Conservation (phyloP, 2,888 invertebrate species). For the Torymus auratus region DNA sequence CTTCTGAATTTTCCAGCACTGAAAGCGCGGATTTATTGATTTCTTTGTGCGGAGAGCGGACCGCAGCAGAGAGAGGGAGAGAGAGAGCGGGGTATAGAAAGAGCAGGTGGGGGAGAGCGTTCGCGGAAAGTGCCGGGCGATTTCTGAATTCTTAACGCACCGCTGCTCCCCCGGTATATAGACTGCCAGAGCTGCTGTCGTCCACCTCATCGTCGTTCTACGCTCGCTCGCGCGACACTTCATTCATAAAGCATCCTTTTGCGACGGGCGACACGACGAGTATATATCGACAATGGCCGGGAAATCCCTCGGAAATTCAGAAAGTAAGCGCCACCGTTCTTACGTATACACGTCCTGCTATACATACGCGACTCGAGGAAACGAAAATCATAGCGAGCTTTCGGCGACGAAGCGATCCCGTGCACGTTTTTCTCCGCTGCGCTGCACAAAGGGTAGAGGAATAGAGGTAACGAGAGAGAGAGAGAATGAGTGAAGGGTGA, state of each 20-base stretch:
- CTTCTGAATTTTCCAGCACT: constrained; percentile 19
- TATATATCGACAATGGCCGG: constrained; percentile 18
- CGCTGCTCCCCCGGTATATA: constrained; percentile 17
- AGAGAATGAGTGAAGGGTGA: background rate
- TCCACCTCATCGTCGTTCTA: background rate
- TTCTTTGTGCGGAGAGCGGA: constrained; percentile 23
- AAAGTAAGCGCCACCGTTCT: background rate
- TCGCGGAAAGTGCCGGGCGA: constrained; percentile 25
- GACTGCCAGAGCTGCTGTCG: background rate
- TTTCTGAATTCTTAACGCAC: constrained; percentile 56
- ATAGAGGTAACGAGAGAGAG: no score
- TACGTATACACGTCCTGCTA: no score
- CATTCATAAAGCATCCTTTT: constrained; percentile 44
- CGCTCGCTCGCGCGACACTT: constrained; percentile 11
- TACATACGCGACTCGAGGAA: background rate
- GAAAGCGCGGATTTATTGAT: constrained; percentile 51
- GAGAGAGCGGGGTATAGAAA: background rate
- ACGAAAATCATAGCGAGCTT: constrained; percentile 35
- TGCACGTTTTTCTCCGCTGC: background rate
- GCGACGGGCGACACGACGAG: background rate
- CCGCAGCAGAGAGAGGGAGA: background rate
- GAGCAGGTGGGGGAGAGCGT: background rate
- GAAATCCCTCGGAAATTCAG: constrained; percentile 32
- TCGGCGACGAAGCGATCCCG: constrained; percentile 14
- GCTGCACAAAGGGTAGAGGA: background rate